Evolutionary conservation across 2,797 vertebrate genomes (phyloP), one percentile per base, ranked within the genome.

Genomic region (Salmo trutta): DNA sequence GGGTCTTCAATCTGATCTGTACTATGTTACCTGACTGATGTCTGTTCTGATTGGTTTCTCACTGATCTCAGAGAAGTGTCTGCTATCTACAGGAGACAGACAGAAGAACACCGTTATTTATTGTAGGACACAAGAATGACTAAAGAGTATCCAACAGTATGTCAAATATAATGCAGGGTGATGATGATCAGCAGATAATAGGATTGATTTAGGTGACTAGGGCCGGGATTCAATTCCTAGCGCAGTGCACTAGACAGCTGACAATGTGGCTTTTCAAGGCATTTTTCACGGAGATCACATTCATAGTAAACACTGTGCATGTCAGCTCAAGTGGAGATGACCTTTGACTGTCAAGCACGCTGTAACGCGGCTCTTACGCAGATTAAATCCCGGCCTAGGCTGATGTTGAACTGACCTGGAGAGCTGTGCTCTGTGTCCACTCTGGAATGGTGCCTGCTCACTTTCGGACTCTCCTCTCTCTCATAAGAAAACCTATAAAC

Each of bases 401-500:
- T 19, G n/a, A 14, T 47, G 1, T 5, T 47, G 1, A 66, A 72
- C 79, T 73, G 83, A 94, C 93, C 91, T 77, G 72, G 65, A 21
- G 52, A 36, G 68, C n/a, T 41, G 83, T 76, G 74, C 51, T 90
- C 88, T 47, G 52, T 77, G 73, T 93, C 90, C 16, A 92, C 91
- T 52, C 67, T 81, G 8, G 75, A 85, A 73, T 88, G 84, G 72
- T 91, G 90, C 85, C n/a, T 89, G 88, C 4, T 79, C 85, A 0
- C 21, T 24, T 10, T 64, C 14, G 84, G 84, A 70, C 84, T 92
- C 5, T 89, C 88, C 66, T 93, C 93, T 82, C 88, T 93, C 67
- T 94, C 93, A 86, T 89, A 90, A 16, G 87, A 83, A 84, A 93
- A 92, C 29, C 94, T 95, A 67, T 78, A 82, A 14, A 85, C 17